These are phyloP conservation scores for Scleropages formosus DNA, from an alignment of 2,797 vertebrate genomes.

Conservation along the genomic window DNA sequence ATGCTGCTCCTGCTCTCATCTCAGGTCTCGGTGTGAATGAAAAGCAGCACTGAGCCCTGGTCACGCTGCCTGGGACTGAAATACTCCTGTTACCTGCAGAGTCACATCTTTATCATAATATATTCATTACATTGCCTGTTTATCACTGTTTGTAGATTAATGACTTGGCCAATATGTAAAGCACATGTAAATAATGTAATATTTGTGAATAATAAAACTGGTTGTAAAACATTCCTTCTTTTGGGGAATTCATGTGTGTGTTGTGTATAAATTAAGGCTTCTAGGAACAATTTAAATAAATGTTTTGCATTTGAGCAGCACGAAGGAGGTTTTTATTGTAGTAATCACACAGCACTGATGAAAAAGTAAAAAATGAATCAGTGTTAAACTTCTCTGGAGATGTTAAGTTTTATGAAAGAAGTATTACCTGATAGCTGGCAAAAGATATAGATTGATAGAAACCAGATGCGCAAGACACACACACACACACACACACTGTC, in stretches of 20 bases:
- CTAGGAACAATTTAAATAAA: neutral
- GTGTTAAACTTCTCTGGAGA: no score
- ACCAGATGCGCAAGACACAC: no score
- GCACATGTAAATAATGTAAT: slow-evolving; percentile 28
- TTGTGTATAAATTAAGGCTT: neutral
- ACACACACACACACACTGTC: no score
- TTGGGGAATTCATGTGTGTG: neutral
- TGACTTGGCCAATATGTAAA: neutral
- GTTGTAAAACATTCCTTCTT: neutral
- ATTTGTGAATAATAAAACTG: slow-evolving; percentile 22
- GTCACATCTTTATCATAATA: neutral
- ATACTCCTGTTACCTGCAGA: neutral
- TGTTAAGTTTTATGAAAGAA: no score
- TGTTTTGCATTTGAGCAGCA: neutral
- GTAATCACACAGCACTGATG: neutral
- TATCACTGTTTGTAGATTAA: neutral
- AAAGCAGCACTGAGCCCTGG: neutral
- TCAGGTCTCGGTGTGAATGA: slow-evolving; percentile 11
- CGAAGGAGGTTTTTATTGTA: neutral
- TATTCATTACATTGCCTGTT: neutral
- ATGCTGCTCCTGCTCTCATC: neutral
- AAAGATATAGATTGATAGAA: no score
- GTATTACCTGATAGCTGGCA: no score
- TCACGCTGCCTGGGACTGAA: slow-evolving; percentile 14
- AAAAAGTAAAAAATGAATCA: neutral